These are phyloP conservation scores for Formicarius rufipectus DNA, from an alignment of 2,113 vertebrate species.

Conservation along the genomic window DNA sequence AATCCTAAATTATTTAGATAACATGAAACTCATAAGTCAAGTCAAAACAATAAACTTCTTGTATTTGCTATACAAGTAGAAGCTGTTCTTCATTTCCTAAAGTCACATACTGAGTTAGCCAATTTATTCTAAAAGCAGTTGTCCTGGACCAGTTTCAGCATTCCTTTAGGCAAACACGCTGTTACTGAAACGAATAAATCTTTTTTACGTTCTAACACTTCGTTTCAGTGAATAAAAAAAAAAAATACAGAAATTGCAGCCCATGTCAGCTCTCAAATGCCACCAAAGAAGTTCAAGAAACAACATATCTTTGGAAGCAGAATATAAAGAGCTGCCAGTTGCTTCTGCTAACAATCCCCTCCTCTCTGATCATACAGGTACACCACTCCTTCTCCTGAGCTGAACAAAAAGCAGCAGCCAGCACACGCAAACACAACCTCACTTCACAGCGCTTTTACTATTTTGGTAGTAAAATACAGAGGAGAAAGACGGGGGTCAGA, in stretches of 20 bases:
- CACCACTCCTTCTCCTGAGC: accelerated
- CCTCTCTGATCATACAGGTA: accelerated
- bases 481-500: neutral
- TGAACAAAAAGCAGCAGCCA: accelerated
- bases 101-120: neutral
- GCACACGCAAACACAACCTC: neutral
- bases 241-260: neutral
- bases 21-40: neutral
- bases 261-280: neutral
- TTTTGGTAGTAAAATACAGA: neutral
- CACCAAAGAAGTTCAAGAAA: neutral
- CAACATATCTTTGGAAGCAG: neutral
- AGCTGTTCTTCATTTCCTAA: neutral
- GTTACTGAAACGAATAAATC: slow-evolving; percentile 22
- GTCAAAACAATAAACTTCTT: neutral
- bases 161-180: neutral
- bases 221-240: neutral
- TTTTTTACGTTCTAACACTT: neutral
- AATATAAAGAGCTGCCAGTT: neutral
- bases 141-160: neutral
- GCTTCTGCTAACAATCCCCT: neutral
- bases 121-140: slow-evolving; percentile 6
- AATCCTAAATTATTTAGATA: neutral
- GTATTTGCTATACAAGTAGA: neutral
- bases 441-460: neutral